Evolutionary conservation across 2,888 invertebrate genomes (phyloP), one percentile per base, ranked within the genome.

Genomic region (Rhagophthalmus giganteus): DNA sequence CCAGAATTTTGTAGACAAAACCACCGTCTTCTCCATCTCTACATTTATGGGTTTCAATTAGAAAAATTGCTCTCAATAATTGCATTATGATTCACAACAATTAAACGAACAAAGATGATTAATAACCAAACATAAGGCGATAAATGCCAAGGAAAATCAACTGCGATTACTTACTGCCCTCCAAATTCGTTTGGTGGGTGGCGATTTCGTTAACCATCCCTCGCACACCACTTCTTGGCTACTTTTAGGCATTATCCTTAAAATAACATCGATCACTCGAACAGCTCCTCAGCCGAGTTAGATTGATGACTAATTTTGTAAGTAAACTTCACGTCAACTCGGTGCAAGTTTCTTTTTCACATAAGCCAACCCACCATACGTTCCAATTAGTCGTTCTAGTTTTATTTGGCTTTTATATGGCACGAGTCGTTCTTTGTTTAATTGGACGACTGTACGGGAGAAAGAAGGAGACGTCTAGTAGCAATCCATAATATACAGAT

Each of bases 1-100:
- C 94, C 92, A 25, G 89, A 87, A 72, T 93, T 90, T 60, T 90
- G 87, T 65, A 97, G 80, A 61, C 92, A 88, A 77, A 96, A 97
- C 91, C 93, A 97, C 67, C 96, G 83, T 72, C 88, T 85, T 74
- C 94, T 86, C 96, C 96, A 96, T 81, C 93, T 88, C 96, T 97
- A 75, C 20, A 49, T 44, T 34, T n/a, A n/a, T n/a, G n/a, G 33
- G 13, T 10, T 6, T 10, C n/a, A n/a, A n/a, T n/a, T 5, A 8
- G 28, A 27, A 9, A 12, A 35, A 53, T 38, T 44, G n/a, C n/a
- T n/a, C n/a, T n/a, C n/a, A n/a, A n/a, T n/a, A n/a, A 40, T 32
- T 32, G 6, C 11, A 10, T 2, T 1, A 31, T 37, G 45, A 45
- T 30, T 45, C 37, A 45, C 34, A 30, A 16, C 9, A 42, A 27